Percentiles rank a stretch among this genome's conserved stretches.
Evolutionary conservation across 1,140 invertebrate species (phyloP).

Genomic region (Ceratosolen fusciceps): DNA sequence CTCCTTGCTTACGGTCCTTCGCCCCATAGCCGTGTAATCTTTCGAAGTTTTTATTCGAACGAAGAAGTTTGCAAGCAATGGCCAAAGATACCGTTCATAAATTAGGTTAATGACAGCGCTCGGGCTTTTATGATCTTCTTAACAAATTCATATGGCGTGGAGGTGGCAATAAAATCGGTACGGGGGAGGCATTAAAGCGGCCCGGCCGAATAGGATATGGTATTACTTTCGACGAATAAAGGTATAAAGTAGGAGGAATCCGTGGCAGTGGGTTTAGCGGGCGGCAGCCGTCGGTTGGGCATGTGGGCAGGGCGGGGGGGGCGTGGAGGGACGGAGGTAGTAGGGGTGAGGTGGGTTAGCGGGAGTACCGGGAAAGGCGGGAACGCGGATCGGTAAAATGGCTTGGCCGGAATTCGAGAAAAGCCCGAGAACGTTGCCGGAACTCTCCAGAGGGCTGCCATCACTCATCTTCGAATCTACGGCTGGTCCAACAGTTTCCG

Average conservation of each 20-base stretch:
- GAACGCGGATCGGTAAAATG: slow-evolving; percentile 22
- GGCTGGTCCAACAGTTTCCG: slow-evolving; percentile 20
- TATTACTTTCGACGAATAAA: slow-evolving; percentile 19
- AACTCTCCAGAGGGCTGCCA: slow-evolving; percentile 53
- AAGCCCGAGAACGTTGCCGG: slow-evolving; percentile 29
- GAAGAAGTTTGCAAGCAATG: neutral
- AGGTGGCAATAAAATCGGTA: neutral
- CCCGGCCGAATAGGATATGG: neutral
- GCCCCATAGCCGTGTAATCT: no score
- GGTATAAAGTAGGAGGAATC: slow-evolving; percentile 23
- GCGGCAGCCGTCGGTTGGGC: no score
- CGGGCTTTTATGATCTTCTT: neutral
- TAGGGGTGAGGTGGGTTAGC: no score
- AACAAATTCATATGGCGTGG: slow-evolving; percentile 3
- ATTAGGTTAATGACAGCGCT: neutral
- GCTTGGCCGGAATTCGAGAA: slow-evolving; percentile 33
- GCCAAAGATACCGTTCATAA: neutral
- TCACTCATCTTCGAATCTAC: slow-evolving; percentile 55
- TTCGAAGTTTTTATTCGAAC: neutral
- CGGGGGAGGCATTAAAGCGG: slow-evolving; percentile 5
- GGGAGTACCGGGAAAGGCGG: slow-evolving; percentile 3
- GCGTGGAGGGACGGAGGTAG: no score
- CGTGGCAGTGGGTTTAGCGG: slow-evolving; percentile 39
- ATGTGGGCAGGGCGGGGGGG: no score
- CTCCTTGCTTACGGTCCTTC: no score